A percentile compares a stretch with the other conserved stretches of the same genome.
phyloP scores from a whole-genome alignment of 2,797 vertebrate species.

The Mormyrops boulengeri region DNA sequence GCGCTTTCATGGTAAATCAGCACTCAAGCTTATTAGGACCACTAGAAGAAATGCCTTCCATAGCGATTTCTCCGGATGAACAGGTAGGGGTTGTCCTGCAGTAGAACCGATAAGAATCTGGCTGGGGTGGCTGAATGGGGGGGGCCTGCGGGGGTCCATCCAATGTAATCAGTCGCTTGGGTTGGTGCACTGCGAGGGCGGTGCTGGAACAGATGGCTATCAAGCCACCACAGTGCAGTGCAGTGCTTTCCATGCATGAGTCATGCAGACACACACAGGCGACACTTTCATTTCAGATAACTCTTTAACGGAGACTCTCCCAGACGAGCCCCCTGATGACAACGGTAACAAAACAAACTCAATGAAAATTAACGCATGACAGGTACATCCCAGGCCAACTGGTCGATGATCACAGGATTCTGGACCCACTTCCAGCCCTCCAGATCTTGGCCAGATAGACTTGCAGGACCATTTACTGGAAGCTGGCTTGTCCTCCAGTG shows the following conservation, averaged over 20 bases:
- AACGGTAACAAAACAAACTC: background rate
- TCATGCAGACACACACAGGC: background rate
- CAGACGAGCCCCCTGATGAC: background rate
- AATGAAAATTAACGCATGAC: background rate
- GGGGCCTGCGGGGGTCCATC: background rate
- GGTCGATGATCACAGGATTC: background rate
- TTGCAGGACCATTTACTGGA: constrained; percentile 17
- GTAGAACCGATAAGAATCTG: background rate
- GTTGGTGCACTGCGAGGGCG: constrained; percentile 8
- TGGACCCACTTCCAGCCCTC: background rate
- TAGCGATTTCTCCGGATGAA: background rate
- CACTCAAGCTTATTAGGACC: background rate
- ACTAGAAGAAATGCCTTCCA: background rate
- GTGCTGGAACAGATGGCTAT: constrained; percentile 15
- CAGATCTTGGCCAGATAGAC: constrained; percentile 3
- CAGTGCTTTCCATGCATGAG: background rate
- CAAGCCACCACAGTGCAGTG: background rate
- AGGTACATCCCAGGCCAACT: background rate
- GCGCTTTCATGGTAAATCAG: background rate
- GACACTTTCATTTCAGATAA: background rate
- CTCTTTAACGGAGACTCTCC: background rate
- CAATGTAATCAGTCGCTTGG: background rate
- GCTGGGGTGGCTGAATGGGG: background rate
- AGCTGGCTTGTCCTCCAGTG: background rate
- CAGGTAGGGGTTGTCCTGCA: background rate